These are phyloP conservation scores for Reinhardtius hippoglossoides DNA, from an alignment of 2,113 vertebrate genomes.

Conservation along the genomic window DNA sequence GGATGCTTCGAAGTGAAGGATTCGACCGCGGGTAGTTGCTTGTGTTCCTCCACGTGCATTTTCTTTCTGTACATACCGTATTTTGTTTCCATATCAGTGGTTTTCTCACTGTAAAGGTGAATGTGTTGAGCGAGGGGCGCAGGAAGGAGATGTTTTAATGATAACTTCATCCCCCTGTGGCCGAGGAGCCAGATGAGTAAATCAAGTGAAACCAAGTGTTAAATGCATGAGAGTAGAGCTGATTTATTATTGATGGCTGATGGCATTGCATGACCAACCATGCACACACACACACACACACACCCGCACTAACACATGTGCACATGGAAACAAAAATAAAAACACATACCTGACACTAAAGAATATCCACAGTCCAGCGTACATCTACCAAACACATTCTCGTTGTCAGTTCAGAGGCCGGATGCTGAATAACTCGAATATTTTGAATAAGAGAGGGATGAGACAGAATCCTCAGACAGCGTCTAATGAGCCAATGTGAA, in stretches of 20 bases:
- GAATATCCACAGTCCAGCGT: neutral
- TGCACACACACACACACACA: slow-evolving; percentile 22
- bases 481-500: slow-evolving; percentile 4
- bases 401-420: neutral
- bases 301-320: neutral
- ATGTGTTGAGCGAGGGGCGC: slow-evolving; percentile 18
- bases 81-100: slow-evolving; percentile 17
- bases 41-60: neutral
- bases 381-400: neutral
- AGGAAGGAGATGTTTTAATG: slow-evolving; percentile 66
- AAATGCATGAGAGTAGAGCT: slow-evolving; percentile 67
- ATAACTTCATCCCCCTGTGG: slow-evolving; percentile 54
- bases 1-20: slow-evolving; percentile 11
- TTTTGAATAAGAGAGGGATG: neutral
- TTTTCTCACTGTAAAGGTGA: slow-evolving; percentile 38
- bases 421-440: neutral
- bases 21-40: neutral
- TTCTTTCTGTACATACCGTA: neutral
- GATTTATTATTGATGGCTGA: slow-evolving; percentile 72
- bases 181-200: slow-evolving; percentile 61
- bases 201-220: slow-evolving; percentile 77
- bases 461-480: neutral
- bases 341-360: slow-evolving; percentile 11
- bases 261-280: slow-evolving; percentile 56
- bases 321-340: slow-evolving; percentile 12